These are phyloP conservation scores for Panulirus ornatus DNA, from an alignment of 1,140 invertebrate genomes.

Conservation along the genomic window DNA sequence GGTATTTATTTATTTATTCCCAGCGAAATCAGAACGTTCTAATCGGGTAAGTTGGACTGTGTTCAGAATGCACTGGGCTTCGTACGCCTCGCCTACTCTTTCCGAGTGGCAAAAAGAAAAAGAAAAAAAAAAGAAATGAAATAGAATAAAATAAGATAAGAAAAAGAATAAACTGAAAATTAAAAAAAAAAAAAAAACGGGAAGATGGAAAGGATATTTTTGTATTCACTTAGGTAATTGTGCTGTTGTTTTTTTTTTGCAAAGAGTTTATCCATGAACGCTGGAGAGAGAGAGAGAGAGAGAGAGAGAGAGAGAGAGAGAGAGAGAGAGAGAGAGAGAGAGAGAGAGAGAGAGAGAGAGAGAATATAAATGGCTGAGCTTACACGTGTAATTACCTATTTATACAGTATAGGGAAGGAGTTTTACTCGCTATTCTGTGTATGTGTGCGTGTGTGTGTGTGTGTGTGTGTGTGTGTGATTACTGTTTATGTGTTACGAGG, in stretches of 20 bases:
- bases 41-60: too few species aligned
- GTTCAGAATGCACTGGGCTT: too few species aligned
- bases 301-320: constrained; percentile 1
- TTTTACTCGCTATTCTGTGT: too few species aligned
- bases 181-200: background rate
- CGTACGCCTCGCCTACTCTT: too few species aligned
- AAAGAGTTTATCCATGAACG: background rate
- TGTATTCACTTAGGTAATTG: too few species aligned
- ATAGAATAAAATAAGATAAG: background rate
- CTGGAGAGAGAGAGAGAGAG: background rate
- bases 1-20: too few species aligned
- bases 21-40: too few species aligned
- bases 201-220: background rate
- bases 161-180: background rate
- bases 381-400: background rate
- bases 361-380: background rate
- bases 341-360: constrained; percentile 20
- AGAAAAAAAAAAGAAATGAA: background rate
- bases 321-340: constrained; percentile 21
- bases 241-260: too few species aligned
- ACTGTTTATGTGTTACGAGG: too few species aligned
- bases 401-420: background rate
- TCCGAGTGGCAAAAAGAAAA: background rate
- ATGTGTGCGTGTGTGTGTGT: background rate
- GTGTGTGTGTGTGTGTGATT: background rate